A percentile compares a stretch with the other conserved stretches of the same genome.
Evolutionary conservation across 2,113 vertebrate genomes (phyloP).

Genomic region (Dermatemys mawii): DNA sequence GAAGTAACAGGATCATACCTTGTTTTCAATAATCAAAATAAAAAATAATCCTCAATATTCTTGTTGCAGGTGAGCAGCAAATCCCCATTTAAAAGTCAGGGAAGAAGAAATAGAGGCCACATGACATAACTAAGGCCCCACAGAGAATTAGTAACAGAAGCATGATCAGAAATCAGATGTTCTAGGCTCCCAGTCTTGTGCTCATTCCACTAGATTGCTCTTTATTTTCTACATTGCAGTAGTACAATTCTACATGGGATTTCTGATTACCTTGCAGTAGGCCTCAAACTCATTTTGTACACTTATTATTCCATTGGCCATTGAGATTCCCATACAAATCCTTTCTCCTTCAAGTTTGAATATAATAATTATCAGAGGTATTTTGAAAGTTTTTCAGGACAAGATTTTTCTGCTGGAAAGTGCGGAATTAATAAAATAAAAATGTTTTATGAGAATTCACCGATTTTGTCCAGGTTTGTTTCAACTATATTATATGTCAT

Average conservation of each 20-base stretch:
- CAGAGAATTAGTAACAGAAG: not conserved
- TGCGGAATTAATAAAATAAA: not conserved
- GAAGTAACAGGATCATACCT: not conserved
- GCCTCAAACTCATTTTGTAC: not conserved
- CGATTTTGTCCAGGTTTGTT: not conserved
- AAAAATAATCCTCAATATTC: not conserved
- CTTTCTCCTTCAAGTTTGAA: not conserved
- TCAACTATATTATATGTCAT: not conserved
- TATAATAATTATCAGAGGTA: not conserved
- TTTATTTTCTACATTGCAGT: too few species aligned
- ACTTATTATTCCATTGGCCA: not conserved
- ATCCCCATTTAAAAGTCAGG: not conserved
- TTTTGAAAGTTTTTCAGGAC: not conserved
- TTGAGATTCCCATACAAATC: not conserved
- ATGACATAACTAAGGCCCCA: not conserved
- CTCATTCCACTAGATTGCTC: not conserved
- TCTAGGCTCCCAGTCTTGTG: not conserved
- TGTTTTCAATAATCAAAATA: not conserved
- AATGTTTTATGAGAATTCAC: not conserved
- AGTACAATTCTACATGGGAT: not conserved
- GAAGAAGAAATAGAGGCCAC: not conserved
- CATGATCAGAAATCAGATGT: not conserved
- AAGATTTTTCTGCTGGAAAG: not conserved
- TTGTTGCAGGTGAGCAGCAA: not conserved
- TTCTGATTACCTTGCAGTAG: not conserved